Evolutionary conservation across 2,797 vertebrate genomes (phyloP), one percentile per base, ranked within the genome.

Genomic region (Poeciliopsis presidionis): DNA sequence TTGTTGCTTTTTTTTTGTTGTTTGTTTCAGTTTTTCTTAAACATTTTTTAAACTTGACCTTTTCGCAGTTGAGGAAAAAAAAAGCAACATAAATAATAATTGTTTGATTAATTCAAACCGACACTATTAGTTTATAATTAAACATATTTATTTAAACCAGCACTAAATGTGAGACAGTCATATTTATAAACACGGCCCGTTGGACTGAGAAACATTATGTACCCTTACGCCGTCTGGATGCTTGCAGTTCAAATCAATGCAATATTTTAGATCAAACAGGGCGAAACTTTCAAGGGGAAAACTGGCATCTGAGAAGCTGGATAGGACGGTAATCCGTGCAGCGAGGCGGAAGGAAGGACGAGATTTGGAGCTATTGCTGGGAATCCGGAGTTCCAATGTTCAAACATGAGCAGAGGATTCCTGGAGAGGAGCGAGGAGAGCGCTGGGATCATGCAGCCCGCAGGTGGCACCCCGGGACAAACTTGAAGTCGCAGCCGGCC

Each of bases 391-490:
- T 25, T 83, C 83, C 43, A 88, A 28, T 77, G 89, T 28, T 93
- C 92, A 43, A 90, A 85, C 3, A 61, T 71, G 2, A 90, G 41
- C 70, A 86, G 74, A 39, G 91, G 85, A 22, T 18, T 87, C 80
- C 93, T 93, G 72, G 87, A 90, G 81, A 95, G 83, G 3, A 95
- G 89, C n/a, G 91, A 93, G 39, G 94, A 94, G 13, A 95, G 90
- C n/a, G 91, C 89, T 3, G 95, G 94, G 20, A 91, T 80, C 41
- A 94, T 81, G 79, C 84, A 82, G 90, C 86, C 86, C 1, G 87
- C 90, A 74, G 90, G 87, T 63, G 90, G 76, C 46, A 84, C 77
- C 39, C 73, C 61, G 39, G 80, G 74, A 22, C 75, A 0, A 14
- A 59, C 47, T 63, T 76, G 84, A 16, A 83, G 33, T 41, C 70